Conservation (phyloP, 2,797 vertebrate species). For the Morus bassanus region DNA sequence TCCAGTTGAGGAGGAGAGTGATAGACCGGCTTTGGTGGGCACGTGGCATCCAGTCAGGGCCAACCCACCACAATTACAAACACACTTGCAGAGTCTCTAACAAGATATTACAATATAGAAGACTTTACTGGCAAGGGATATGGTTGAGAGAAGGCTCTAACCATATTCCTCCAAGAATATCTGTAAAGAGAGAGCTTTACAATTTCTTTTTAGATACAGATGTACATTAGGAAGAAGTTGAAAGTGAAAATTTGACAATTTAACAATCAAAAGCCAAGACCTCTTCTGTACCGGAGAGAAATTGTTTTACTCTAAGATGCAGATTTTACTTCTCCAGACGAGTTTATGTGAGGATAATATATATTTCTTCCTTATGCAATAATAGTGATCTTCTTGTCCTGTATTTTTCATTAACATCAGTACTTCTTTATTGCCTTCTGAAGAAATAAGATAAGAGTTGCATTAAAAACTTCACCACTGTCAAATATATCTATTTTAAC, state of each 20-base stretch:
- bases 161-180: not conserved
- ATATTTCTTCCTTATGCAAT: not conserved
- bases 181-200: not conserved
- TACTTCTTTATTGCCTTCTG: not conserved
- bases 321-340: not conserved
- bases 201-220: not conserved
- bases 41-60: no score
- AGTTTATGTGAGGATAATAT: not conserved
- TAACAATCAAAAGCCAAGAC: not conserved
- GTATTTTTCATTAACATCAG: not conserved
- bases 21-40: no score
- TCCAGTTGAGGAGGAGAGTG: no score
- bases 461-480: not conserved
- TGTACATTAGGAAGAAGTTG: not conserved
- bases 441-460: not conserved
- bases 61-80: not conserved
- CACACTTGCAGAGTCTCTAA: not conserved
- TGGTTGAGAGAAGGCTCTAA: not conserved
- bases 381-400: not conserved
- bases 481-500: not conserved
- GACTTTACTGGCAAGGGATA: not conserved
- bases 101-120: not conserved
- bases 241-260: not conserved
- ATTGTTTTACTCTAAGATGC: not conserved
- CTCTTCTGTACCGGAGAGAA: not conserved